Evolutionary conservation across 2,888 invertebrate genomes (phyloP), one percentile per base, ranked within the genome.

Genomic region (Clepsis dumicolana): DNA sequence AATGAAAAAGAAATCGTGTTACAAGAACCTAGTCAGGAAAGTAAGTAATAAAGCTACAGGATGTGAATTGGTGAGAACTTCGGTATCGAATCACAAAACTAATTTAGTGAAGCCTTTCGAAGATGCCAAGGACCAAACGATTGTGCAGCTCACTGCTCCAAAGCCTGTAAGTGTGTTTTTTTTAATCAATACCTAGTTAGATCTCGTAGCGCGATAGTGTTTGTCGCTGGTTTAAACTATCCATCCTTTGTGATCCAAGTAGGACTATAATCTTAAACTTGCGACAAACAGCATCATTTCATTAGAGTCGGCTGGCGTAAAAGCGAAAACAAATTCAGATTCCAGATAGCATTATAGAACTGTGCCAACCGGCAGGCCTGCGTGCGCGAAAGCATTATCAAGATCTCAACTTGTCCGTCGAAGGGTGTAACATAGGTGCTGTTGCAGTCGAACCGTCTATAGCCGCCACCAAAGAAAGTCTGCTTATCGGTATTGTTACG

Each of bases 321-420:
- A n/a, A 52, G n/a, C n/a, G 21, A 48, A n/a, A 16, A 59, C 7
- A 44, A 35, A 18, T 83, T 68, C 71, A 92, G 91, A 90, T 91
- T 77, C 87, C 90, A 27, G 79, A 76, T 72, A 88, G 81, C 74
- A 75, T 89, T 29, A 83, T 86, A 52, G 80, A 85, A 66, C 72
- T 90, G 12, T 86, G 86, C 72, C 73, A 84, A 18, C 78, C 81
- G 70, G 81, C 81, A 70, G 81, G 81, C 70, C 64, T 76, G 63
- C 79, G 53, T 50, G 52, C 52, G 29, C 73, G 24, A 56, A 53
- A 66, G 60, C 12, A 54, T 35, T 54, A 53, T 12, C 24, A 56
- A 41, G 56, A 57, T 2, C 16, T 12, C 3, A 62, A 24, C 38
- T 25, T 64, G 44, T 61, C 35, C 10, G 24, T 10, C 32, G 50